Evolutionary conservation across 2,888 invertebrate genomes (phyloP).

Genomic region (Cheilosia soror): DNA sequence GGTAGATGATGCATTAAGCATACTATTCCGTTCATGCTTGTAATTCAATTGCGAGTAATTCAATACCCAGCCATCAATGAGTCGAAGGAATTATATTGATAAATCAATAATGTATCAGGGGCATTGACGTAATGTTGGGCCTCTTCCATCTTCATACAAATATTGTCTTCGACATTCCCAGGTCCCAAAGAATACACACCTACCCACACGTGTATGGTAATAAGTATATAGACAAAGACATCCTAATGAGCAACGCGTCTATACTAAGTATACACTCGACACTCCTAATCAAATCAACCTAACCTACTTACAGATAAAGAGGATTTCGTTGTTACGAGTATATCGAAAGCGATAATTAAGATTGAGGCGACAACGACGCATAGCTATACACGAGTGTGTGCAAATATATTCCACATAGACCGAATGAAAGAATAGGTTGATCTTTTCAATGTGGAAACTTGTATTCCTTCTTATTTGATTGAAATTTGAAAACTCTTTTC

Average conservation of each 20-base stretch:
- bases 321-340: not conserved
- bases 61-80: not conserved
- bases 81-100: constrained; percentile 41
- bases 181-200: not conserved
- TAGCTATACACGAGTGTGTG: no score
- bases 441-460: no score
- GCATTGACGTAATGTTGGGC: constrained; percentile 1
- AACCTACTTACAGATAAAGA: constrained; percentile 12
- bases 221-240: not conserved
- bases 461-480: not conserved
- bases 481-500: no score
- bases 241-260: constrained; percentile 3
- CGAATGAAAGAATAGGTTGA: no score
- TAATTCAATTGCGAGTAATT: not conserved
- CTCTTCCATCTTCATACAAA: not conserved
- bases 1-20: no score
- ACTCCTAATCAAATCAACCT: constrained; percentile 24
- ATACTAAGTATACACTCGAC: not conserved
- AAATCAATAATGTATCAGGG: constrained; percentile 32
- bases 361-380: not conserved
- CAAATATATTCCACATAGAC: not conserved
- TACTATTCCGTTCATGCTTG: no score
- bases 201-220: not conserved
- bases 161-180: not conserved
- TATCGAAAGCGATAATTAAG: not conserved